phyloP scores from a whole-genome alignment of 2,113 vertebrate genomes.

The Casuarius casuarius region DNA sequence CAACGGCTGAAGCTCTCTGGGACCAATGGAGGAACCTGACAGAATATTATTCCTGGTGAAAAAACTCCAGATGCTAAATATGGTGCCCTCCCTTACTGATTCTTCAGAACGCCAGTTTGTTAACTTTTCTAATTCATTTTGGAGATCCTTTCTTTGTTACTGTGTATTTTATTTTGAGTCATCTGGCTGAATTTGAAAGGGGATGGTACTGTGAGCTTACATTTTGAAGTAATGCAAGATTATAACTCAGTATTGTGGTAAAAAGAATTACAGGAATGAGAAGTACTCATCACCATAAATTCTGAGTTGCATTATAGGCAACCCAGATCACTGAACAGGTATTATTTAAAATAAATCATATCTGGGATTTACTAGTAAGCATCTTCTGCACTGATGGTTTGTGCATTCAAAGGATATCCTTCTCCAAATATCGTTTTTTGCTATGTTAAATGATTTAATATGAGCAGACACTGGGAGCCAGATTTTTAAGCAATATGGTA shows the following conservation, averaged over 20 bases:
- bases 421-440: background rate
- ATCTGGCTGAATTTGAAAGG: background rate
- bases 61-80: background rate
- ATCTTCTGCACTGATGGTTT: background rate
- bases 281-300: background rate
- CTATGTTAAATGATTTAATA: background rate
- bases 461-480: background rate
- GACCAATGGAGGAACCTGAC: background rate
- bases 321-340: background rate
- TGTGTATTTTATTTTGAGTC: background rate
- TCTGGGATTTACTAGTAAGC: background rate
- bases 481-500: background rate
- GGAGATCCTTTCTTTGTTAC: background rate
- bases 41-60: background rate
- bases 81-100: background rate
- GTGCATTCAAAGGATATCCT: background rate
- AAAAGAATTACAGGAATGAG: background rate
- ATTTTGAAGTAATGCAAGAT: background rate
- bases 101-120: background rate
- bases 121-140: background rate
- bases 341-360: background rate
- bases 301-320: background rate
- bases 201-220: background rate
- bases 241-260: background rate
- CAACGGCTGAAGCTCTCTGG: background rate